phyloP scores from a whole-genome alignment of 2,113 vertebrate species.

The Nothoprocta pentlandii region DNA sequence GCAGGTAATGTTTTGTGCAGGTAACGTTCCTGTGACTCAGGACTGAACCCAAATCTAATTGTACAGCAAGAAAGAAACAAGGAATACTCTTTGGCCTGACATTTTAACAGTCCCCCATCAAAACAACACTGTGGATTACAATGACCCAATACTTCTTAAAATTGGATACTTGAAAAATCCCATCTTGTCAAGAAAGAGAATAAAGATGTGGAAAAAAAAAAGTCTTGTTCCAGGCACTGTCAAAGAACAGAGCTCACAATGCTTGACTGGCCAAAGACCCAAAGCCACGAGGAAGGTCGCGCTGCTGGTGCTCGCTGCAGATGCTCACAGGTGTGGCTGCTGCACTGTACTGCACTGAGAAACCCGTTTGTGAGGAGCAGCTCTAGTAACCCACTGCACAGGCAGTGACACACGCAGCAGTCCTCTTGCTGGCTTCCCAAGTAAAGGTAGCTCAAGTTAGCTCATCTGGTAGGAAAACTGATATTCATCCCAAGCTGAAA shows the following conservation, averaged over 20 bases:
- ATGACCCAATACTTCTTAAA: background rate
- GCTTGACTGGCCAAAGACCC: background rate
- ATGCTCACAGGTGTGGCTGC: fast-evolving
- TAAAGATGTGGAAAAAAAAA: background rate
- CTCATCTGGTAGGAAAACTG: background rate
- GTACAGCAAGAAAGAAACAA: background rate
- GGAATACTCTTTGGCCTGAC: background rate
- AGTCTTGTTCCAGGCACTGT: fast-evolving
- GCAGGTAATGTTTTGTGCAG: background rate
- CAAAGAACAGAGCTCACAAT: background rate
- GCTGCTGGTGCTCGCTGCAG: background rate
- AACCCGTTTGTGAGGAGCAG: background rate
- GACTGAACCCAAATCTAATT: background rate
- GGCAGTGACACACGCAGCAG: background rate
- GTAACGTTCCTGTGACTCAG: background rate
- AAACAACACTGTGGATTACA: background rate
- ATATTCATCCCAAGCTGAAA: background rate
- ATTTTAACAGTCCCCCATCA: background rate
- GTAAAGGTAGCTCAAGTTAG: background rate
- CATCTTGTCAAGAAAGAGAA: background rate
- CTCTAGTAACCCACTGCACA: background rate
- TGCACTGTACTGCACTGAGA: background rate
- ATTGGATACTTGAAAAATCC: background rate
- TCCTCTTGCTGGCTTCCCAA: background rate
- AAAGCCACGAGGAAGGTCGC: background rate